phyloP scores from a whole-genome alignment of 2,888 invertebrate species.

The Rhyacophila evoluta region DNA sequence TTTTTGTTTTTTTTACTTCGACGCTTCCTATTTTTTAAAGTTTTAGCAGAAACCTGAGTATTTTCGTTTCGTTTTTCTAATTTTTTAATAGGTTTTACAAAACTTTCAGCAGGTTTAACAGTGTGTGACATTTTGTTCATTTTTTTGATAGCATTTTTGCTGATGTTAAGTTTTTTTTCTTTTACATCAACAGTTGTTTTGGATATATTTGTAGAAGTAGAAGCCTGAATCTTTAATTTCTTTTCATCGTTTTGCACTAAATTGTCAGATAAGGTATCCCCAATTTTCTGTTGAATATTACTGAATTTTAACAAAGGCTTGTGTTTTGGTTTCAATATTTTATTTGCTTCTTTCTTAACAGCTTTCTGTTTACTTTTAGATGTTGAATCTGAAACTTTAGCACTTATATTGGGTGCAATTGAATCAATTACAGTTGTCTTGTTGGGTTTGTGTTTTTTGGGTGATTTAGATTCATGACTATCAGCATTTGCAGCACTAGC shows the following conservation, averaged over 20 bases:
- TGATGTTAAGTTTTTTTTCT: neutral
- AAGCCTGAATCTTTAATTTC: neutral
- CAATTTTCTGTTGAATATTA: neutral
- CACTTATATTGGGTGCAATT: neutral
- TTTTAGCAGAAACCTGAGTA: neutral
- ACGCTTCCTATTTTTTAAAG: constrained; percentile 36
- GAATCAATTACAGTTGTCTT: neutral
- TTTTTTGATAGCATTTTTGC: constrained; percentile 25
- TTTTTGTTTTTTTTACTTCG: constrained; percentile 37
- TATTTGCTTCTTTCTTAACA: neutral
- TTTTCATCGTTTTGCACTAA: neutral
- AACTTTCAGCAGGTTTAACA: neutral
- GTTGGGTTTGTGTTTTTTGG: constrained; percentile 12
- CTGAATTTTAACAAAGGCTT: neutral
- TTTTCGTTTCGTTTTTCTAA: neutral
- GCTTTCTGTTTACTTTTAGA: neutral
- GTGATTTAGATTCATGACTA: neutral
- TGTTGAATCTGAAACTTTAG: neutral
- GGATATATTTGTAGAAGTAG: neutral
- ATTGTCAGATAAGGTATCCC: neutral
- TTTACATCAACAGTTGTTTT: neutral
- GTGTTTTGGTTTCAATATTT: constrained; percentile 17
- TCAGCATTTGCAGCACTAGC: neutral
- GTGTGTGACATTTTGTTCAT: neutral
- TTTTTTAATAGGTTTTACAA: neutral